Conservation (phyloP, 2,888 invertebrate genomes). For the Dioctria linearis region DNA sequence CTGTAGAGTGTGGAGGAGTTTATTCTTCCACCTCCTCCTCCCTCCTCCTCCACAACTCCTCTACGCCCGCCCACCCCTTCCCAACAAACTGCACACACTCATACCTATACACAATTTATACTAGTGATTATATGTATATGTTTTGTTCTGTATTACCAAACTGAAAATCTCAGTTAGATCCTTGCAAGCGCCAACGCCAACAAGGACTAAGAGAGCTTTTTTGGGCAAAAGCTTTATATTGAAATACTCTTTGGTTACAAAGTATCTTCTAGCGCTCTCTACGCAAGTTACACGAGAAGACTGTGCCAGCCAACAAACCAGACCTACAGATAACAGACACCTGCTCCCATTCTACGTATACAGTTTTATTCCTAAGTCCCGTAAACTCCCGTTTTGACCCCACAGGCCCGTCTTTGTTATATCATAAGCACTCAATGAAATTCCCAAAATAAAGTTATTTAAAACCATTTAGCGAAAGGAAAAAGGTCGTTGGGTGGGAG, state of each 20-base stretch:
- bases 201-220: background rate
- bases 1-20: background rate
- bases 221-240: no score
- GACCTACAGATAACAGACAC: no score
- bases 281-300: background rate
- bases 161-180: background rate
- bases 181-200: background rate
- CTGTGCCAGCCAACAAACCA: no score
- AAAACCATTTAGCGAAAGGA: constrained; percentile 10
- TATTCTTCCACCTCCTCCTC: background rate
- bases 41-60: background rate
- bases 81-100: background rate
- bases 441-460: constrained; percentile 39
- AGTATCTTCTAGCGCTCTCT: background rate
- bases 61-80: background rate
- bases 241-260: background rate
- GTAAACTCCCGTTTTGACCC: no score
- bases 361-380: no score
- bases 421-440: constrained; percentile 11
- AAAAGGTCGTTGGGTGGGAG: background rate
- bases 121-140: no score
- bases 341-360: no score
- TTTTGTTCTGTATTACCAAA: background rate
- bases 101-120: no score
- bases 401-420: background rate